These are phyloP conservation scores for Epizoanthus scotinus DNA, from an alignment of 92 coral and sea anemone species.

Conservation along the genomic window DNA sequence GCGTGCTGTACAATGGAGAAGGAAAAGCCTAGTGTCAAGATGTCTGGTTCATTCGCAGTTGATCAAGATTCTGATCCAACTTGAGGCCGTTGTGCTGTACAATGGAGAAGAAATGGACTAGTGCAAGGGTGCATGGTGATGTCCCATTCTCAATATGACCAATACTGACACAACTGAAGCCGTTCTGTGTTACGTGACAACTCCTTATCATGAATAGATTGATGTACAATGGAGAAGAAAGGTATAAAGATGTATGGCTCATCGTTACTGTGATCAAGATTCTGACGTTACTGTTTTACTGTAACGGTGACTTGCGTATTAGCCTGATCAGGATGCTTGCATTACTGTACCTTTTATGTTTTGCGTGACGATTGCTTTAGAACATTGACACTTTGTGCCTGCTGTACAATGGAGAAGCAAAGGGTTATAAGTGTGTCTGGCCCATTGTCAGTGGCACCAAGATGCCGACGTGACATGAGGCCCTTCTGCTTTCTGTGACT, in stretches of 20 bases:
- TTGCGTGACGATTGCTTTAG: slow-evolving; percentile 16
- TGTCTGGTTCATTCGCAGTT: slow-evolving; percentile 10
- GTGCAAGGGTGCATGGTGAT: not conserved
- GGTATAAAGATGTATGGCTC: no score
- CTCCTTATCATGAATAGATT: slow-evolving; percentile 63
- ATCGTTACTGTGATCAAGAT: no score
- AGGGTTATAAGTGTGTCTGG: slow-evolving; percentile 18
- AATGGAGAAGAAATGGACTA: slow-evolving; percentile 1
- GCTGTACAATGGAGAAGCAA: slow-evolving; percentile 84
- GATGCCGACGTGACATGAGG: not conserved
- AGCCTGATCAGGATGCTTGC: no score
- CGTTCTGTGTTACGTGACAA: not conserved
- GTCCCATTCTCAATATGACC: not conserved
- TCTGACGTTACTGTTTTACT: no score
- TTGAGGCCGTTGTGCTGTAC: not conserved
- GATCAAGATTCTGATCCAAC: slow-evolving; percentile 3
- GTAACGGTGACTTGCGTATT: no score
- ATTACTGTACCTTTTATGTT: not conserved
- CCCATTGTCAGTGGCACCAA: slow-evolving; percentile 11
- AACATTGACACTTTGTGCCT: slow-evolving; percentile 69
- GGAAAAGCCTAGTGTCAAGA: slow-evolving; percentile 44
- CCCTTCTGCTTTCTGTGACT: not conserved
- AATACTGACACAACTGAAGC: not conserved
- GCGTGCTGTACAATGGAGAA: slow-evolving; percentile 81
- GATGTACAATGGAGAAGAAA: no score